phyloP scores from a whole-genome alignment of 1,140 invertebrate genomes.

The Arctopsyche grandis region DNA sequence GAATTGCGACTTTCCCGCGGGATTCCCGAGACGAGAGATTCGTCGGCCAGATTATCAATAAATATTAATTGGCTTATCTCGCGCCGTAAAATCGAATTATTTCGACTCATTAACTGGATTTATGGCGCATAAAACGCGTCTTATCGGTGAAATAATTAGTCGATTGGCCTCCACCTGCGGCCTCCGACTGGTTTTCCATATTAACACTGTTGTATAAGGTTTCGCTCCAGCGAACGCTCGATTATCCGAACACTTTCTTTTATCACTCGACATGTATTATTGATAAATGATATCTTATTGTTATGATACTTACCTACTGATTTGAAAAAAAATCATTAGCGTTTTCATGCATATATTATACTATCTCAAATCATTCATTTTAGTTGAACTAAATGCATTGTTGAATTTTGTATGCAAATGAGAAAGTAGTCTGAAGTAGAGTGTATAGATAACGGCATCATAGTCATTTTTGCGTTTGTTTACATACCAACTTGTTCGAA shows the following conservation, averaged over 20 bases:
- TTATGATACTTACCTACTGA: too few species aligned
- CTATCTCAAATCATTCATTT: too few species aligned
- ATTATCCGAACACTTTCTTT: conserved; percentile 1
- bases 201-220: conserved; percentile 18
- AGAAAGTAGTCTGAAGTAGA: too few species aligned
- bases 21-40: background rate
- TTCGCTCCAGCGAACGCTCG: background rate
- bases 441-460: too few species aligned
- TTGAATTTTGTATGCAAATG: too few species aligned
- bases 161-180: conserved; percentile 31
- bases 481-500: background rate
- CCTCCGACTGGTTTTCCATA: conserved; percentile 25
- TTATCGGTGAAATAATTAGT: conserved; percentile 49
- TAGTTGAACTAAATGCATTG: too few species aligned
- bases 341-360: too few species aligned
- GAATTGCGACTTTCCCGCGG: background rate
- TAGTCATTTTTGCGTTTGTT: too few species aligned
- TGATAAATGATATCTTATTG: too few species aligned
- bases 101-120: conserved; percentile 49
- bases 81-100: conserved; percentile 48
- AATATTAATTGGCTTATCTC: conserved; percentile 50
- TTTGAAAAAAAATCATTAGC: too few species aligned
- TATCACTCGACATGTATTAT: background rate
- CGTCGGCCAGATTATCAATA: conserved; percentile 42
- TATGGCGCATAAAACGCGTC: conserved; percentile 47